Conservation (phyloP, 2,888 invertebrate genomes). For the Ophion ellenae region DNA sequence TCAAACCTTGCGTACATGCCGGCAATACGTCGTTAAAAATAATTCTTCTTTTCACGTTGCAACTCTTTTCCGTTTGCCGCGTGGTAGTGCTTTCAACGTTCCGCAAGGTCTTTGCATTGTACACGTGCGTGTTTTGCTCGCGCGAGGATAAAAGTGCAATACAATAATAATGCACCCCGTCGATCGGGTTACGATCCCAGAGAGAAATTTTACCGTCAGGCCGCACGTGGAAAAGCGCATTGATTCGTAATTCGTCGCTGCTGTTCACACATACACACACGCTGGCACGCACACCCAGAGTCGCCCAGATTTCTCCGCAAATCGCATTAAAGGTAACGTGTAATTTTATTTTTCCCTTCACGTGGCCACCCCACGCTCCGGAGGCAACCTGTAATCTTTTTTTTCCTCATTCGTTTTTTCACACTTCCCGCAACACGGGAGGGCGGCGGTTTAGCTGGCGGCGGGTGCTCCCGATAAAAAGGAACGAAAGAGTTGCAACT, state of each 20-base stretch:
- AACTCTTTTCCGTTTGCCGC: constrained; percentile 7
- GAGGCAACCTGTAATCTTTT: constrained; percentile 73
- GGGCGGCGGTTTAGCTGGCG: constrained; percentile 62
- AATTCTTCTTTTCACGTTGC: constrained; percentile 3
- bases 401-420: constrained; percentile 43
- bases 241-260: constrained; percentile 77
- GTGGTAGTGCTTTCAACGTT: not conserved
- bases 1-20: no score
- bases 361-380: constrained; percentile 68
- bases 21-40: constrained; percentile 21
- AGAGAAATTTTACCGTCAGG: constrained; percentile 38
- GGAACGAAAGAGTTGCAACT: constrained; percentile 66
- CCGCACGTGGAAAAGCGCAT: constrained; percentile 70
- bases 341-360: constrained; percentile 76
- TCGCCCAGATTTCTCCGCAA: constrained; percentile 70
- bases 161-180: constrained; percentile 62
- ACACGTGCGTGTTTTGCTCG: constrained; percentile 56
- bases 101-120: constrained; percentile 23
- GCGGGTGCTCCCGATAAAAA: constrained; percentile 61
- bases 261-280: constrained; percentile 36
- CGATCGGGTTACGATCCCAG: constrained; percentile 68
- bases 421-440: constrained; percentile 55
- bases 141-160: constrained; percentile 70
- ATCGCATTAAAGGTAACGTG: constrained; percentile 81
- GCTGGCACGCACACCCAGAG: constrained; percentile 45